Evolutionary conservation across 2,797 vertebrate species (phyloP).

Genomic region (Clamator glandarius): DNA sequence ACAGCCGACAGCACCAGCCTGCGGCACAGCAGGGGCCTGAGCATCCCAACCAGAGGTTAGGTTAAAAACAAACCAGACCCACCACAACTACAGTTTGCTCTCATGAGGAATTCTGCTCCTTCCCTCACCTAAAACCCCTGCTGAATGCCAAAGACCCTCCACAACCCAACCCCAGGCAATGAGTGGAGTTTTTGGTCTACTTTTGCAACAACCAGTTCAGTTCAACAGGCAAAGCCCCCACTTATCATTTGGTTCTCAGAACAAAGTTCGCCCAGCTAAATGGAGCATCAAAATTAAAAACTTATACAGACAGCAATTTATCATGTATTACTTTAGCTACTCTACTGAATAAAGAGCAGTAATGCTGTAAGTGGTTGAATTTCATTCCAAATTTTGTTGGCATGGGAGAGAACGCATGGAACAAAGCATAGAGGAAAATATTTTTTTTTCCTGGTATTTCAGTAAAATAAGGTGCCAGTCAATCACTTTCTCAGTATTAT

Average conservation of each 20-base stretch:
- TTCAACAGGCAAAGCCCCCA: not conserved
- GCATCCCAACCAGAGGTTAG: not conserved
- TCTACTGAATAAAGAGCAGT: not conserved
- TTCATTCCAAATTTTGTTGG: slow-evolving; percentile 9
- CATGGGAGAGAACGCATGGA: slow-evolving; percentile 1
- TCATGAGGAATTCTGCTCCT: not conserved
- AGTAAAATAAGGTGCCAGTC: slow-evolving; percentile 64
- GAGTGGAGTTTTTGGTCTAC: not conserved
- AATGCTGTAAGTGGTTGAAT: not conserved
- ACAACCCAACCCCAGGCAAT: accelerated
- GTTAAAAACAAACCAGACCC: not conserved
- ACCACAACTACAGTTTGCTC: accelerated
- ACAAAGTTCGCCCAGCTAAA: not conserved
- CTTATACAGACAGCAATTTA: not conserved
- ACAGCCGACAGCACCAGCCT: not conserved
- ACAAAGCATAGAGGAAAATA: slow-evolving; percentile 26
- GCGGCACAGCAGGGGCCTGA: accelerated
- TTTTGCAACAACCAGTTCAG: accelerated
- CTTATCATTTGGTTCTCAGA: not conserved
- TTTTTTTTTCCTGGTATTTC: slow-evolving; percentile 17
- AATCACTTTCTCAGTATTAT: slow-evolving; percentile 46
- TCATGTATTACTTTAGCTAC: not conserved
- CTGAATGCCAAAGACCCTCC: not conserved
- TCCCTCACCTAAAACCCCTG: not conserved
- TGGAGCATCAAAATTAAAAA: not conserved